A percentile compares a stretch with the other conserved stretches of the same genome.
phyloP scores from a whole-genome alignment of 2,888 invertebrate species.

The Podotricha telesiphe region DNA sequence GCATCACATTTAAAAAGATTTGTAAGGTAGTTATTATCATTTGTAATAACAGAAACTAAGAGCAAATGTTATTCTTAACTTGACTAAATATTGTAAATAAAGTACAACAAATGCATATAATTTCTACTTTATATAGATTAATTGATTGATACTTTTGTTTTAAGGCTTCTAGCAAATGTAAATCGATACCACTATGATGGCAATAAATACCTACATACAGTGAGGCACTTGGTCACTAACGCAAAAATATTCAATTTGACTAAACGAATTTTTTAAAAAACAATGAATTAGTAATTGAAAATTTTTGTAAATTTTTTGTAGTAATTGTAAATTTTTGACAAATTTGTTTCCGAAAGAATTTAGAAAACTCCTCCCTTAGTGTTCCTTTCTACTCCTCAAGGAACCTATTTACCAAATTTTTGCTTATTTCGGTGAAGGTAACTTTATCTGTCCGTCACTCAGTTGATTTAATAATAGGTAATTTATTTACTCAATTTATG shows the following conservation, averaged over 20 bases:
- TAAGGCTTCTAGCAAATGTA: background rate
- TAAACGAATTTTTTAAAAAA: background rate
- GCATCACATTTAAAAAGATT: slow-evolving; percentile 47
- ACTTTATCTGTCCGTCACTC: too few species aligned
- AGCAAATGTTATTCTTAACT: background rate
- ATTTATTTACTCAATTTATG: too few species aligned
- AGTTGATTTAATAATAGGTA: too few species aligned
- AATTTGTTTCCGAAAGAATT: too few species aligned
- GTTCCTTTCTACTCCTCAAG: too few species aligned
- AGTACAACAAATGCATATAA: background rate
- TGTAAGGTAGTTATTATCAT: slow-evolving; percentile 42
- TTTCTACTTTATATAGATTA: background rate
- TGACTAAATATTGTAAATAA: background rate
- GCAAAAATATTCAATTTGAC: background rate
- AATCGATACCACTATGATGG: background rate
- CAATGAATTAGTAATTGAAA: too few species aligned
- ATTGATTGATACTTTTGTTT: background rate
- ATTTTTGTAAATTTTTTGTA: too few species aligned
- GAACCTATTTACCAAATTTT: too few species aligned
- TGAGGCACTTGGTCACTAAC: background rate
- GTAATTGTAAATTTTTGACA: too few species aligned
- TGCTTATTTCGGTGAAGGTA: too few species aligned
- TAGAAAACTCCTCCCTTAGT: too few species aligned
- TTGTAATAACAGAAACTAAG: background rate
- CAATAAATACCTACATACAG: background rate